These are phyloP conservation scores for Mongoloraphidia duomilia DNA, from an alignment of 2,888 invertebrate species.

Conservation along the genomic window DNA sequence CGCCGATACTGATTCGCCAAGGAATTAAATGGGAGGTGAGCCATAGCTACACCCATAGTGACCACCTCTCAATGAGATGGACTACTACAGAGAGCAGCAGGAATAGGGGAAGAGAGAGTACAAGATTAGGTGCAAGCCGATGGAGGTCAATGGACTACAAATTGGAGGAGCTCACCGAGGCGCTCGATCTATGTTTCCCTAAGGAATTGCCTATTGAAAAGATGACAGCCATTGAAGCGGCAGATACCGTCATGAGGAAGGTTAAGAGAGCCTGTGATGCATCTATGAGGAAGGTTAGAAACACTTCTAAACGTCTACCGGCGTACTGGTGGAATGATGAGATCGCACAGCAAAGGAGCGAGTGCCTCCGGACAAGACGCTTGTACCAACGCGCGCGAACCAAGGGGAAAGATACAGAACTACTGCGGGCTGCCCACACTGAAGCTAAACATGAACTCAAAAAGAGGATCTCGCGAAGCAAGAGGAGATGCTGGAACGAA, in stretches of 20 bases:
- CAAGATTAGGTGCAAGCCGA: too few relatives aligned
- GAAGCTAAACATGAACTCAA: background rate
- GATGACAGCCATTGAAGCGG: background rate
- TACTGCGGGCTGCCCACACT: background rate
- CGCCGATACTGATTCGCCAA: background rate
- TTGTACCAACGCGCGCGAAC: background rate
- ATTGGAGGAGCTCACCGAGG: background rate
- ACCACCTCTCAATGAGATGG: background rate
- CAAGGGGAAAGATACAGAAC: background rate
- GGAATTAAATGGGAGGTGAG: background rate
- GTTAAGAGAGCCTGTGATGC: background rate
- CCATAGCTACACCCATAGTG: background rate
- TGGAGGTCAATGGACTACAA: too few relatives aligned
- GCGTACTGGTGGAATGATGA: background rate
- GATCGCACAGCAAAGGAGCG: background rate
- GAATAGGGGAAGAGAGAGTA: too few relatives aligned
- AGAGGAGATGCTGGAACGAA: background rate
- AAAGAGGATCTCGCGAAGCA: background rate
- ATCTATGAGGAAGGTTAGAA: background rate
- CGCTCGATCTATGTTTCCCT: background rate
- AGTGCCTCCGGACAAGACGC: background rate
- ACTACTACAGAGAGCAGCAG: too few relatives aligned
- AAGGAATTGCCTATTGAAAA: background rate
- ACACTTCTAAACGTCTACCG: background rate
- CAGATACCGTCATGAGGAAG: background rate